A percentile compares a stretch with the other conserved stretches of the same genome.
Evolutionary conservation across 2,888 invertebrate genomes (phyloP).

Genomic region (Stenichneumon culpator): DNA sequence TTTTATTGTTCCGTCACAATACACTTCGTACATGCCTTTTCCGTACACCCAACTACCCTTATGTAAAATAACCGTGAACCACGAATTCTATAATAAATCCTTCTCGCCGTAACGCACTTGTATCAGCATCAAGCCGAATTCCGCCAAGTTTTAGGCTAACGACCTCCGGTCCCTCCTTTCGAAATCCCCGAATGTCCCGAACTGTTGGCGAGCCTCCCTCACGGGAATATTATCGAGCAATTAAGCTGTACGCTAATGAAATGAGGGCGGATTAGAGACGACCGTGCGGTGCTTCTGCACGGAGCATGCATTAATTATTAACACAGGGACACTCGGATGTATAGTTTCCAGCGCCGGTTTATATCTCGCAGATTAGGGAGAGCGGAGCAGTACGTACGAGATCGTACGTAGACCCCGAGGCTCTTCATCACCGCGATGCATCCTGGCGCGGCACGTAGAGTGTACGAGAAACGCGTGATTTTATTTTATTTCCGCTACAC

Average conservation of each 20-base stretch:
- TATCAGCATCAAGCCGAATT: neutral
- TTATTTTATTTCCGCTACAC: slow-evolving; percentile 53
- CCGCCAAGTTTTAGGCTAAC: slow-evolving; percentile 7
- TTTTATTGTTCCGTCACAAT: no score
- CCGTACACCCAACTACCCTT: neutral
- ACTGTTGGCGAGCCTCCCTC: slow-evolving; percentile 21
- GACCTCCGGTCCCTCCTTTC: slow-evolving; percentile 17
- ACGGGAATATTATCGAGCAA: slow-evolving; percentile 43
- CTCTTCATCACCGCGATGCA: slow-evolving; percentile 42
- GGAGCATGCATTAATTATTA: slow-evolving; percentile 29
- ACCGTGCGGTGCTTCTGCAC: slow-evolving; percentile 19
- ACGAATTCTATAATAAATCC: neutral
- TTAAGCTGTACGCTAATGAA: slow-evolving; percentile 53
- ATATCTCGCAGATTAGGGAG: neutral
- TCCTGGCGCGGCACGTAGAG: slow-evolving; percentile 7
- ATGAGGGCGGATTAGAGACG: slow-evolving; percentile 50
- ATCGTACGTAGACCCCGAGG: slow-evolving; percentile 40
- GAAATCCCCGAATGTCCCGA: slow-evolving; percentile 29
- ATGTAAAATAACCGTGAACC: neutral
- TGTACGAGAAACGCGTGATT: slow-evolving; percentile 39
- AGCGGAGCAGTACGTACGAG: neutral
- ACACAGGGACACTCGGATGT: slow-evolving; percentile 5
- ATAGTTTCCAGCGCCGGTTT: neutral
- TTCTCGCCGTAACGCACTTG: neutral
- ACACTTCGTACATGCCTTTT: neutral